phyloP scores from a whole-genome alignment of 2,888 invertebrate species.

The Elmis aenea region DNA sequence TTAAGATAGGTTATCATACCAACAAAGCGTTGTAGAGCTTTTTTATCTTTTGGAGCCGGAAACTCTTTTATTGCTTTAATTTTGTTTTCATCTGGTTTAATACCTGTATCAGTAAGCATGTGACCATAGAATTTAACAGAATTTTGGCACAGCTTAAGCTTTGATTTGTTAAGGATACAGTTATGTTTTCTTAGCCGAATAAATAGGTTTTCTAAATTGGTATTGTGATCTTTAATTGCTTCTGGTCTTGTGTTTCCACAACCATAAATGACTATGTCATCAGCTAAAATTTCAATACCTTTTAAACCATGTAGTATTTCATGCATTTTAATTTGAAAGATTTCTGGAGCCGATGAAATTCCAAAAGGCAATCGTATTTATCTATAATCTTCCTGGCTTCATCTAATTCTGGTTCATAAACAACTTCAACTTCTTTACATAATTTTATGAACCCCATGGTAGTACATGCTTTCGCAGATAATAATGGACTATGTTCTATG shows the following conservation, averaged over 20 bases:
- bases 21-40: no score
- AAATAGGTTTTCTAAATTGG: slow-evolving; percentile 15
- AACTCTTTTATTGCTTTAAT: no score
- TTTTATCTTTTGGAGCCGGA: no score
- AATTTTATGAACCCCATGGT: no score
- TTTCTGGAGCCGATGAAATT: slow-evolving; percentile 17
- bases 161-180: slow-evolving; percentile 23
- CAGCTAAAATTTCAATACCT: slow-evolving; percentile 18
- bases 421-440: no score
- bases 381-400: no score
- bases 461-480: no score
- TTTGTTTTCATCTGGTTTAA: no score
- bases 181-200: slow-evolving; percentile 12
- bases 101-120: slow-evolving; percentile 16
- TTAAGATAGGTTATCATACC: no score
- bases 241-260: slow-evolving; percentile 16
- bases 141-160: slow-evolving; percentile 16
- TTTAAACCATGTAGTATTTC: no score
- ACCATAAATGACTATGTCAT: slow-evolving; percentile 21
- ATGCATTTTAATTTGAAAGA: slow-evolving; percentile 17
- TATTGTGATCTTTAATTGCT: slow-evolving; percentile 23
- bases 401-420: no score
- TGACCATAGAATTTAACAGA: slow-evolving; percentile 24
- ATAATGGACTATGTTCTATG: no score
- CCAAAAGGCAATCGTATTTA: slow-evolving; percentile 22